Percentiles rank a stretch among this genome's conserved stretches.
phyloP scores from a whole-genome alignment of 2,888 invertebrate species.

The Allolobophora icterica region DNA sequence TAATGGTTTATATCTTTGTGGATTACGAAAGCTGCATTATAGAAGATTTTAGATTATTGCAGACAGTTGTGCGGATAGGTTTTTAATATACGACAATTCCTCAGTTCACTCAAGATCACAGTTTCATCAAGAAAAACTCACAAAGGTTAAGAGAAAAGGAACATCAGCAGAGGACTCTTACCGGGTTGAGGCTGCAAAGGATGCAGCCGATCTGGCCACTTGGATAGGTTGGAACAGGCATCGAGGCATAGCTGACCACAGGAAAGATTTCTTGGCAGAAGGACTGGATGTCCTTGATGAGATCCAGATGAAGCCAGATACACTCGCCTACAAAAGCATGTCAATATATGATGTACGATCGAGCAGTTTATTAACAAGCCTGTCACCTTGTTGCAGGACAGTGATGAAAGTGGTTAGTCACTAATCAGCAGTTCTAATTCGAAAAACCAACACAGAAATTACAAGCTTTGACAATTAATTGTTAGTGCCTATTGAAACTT shows the following conservation, averaged over 20 bases:
- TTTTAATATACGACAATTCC: slow-evolving; percentile 12
- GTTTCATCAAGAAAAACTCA: background rate
- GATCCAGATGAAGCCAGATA: slow-evolving; percentile 75
- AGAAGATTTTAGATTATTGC: background rate
- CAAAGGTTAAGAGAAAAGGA: background rate
- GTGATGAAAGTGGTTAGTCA: background rate
- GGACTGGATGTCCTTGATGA: slow-evolving; percentile 78
- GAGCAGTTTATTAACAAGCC: background rate
- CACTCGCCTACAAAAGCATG: slow-evolving; percentile 70
- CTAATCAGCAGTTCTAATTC: too few species aligned
- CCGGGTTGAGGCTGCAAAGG: slow-evolving; percentile 78
- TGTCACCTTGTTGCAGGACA: background rate
- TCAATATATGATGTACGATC: background rate
- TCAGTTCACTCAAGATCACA: background rate
- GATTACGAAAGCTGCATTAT: background rate
- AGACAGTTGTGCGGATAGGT: background rate
- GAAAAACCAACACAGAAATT: background rate
- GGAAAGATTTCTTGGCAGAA: slow-evolving; percentile 82
- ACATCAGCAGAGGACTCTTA: slow-evolving; percentile 59
- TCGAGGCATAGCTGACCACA: slow-evolving; percentile 79
- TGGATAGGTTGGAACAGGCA: slow-evolving; percentile 92
- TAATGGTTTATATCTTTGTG: background rate
- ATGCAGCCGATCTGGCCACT: slow-evolving; percentile 96
- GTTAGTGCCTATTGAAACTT: too few species aligned
- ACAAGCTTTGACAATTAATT: background rate